Evolutionary conservation across 2,888 invertebrate genomes (phyloP), one percentile per base, ranked within the genome.

Genomic region (Chirona hameri): DNA sequence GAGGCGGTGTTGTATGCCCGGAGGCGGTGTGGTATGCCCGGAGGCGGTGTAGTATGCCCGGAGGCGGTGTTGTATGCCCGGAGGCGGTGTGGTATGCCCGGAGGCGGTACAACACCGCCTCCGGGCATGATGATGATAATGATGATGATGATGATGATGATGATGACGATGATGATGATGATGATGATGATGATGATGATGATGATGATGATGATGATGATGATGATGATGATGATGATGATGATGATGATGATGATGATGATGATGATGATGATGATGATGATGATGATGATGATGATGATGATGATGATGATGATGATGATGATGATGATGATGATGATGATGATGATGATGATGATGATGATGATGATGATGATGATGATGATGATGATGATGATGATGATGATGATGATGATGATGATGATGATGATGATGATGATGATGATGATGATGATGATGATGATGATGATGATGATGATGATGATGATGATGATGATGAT

Each of bases 131-230:
- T 18, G 65, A n/a, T n/a, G 65, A 65, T 18, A n/a, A 65, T 65
- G 65, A 65, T 65, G 65, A 65, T 65, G 65, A 65, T 65, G 65
- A 65, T 65, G 65, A 65, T 65, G 65, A 65, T 65, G 65, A 65
- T 65, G 65, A 65, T 65, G 65, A 65, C n/a, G 65, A 65, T 65
- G 65, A 65, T 65, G 65, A 65, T 65, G 65, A 65, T 65, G 65
- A 65, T 65, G 65, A 65, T 65, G 65, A 65, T 65, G 65, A 65
- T 65, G 65, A 65, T 65, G 65, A 65, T 65, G 65, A 65, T 65
- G 65, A 65, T 65, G 65, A 65, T 65, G 65, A 65, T 65, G 65
- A 65, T 65, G 65, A 65, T 65, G 65, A 65, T 65, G 65, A 65
- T 65, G 65, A 65, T 65, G 65, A 65, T 65, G 65, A 65, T 65